phyloP scores from a whole-genome alignment of 2,113 vertebrate species.

The Penelope pileata region DNA sequence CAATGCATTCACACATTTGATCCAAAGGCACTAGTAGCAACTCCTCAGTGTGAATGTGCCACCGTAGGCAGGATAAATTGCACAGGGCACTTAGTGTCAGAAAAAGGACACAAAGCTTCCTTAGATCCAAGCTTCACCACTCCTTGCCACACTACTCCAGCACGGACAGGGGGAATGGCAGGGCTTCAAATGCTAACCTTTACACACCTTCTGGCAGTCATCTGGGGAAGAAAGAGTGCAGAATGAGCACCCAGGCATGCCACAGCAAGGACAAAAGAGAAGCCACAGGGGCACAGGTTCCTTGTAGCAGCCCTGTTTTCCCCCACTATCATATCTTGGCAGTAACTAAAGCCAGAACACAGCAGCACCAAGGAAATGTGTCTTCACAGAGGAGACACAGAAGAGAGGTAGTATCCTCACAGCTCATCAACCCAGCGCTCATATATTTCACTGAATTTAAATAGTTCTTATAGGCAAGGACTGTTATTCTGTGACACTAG shows the following conservation, averaged over 20 bases:
- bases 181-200: not conserved
- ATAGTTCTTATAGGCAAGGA: not conserved
- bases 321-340: not conserved
- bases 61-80: not conserved
- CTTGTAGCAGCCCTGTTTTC: not conserved
- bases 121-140: not conserved
- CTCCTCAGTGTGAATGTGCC: not conserved
- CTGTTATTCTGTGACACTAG: not conserved
- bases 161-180: fast-evolving
- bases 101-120: not conserved
- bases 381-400: not conserved
- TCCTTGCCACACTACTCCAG: not conserved
- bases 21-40: not conserved
- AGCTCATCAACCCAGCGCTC: not conserved
- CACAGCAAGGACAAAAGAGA: not conserved
- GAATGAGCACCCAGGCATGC: fast-evolving
- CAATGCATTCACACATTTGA: not conserved
- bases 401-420: not conserved
- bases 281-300: not conserved
- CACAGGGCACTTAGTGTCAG: not conserved
- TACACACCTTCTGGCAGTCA: not conserved
- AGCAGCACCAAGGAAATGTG: not conserved
- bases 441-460: not conserved
- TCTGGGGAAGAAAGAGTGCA: not conserved
- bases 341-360: not conserved